phyloP scores from a whole-genome alignment of 2,797 vertebrate species.

The Cottoperca gobio region DNA sequence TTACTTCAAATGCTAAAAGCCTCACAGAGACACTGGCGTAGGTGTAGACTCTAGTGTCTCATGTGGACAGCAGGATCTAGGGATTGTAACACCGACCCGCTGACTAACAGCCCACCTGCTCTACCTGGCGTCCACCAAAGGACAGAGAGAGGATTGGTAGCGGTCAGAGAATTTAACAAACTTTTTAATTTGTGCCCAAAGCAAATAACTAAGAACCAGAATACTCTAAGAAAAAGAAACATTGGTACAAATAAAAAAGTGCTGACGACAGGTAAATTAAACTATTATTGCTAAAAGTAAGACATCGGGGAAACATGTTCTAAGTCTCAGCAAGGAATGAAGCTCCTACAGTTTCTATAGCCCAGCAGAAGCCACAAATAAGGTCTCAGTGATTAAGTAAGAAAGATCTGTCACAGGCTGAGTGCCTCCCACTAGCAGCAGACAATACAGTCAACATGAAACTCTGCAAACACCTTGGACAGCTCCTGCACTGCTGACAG shows the following conservation, averaged over 20 bases:
- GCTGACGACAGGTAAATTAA: background rate
- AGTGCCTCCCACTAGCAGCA: constrained; percentile 32
- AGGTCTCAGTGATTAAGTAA: constrained; percentile 51
- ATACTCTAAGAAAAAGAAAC: background rate
- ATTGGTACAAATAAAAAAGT: background rate
- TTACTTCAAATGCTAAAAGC: background rate
- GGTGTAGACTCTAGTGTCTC: background rate
- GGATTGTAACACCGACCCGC: background rate
- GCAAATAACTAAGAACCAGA: background rate
- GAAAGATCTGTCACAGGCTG: constrained; percentile 32
- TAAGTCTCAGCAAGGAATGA: constrained; percentile 13
- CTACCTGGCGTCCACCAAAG: background rate
- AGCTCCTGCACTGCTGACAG: constrained; percentile 39
- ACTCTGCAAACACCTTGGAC: constrained; percentile 47
- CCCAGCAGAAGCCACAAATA: constrained; percentile 28
- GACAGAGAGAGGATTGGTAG: constrained; percentile 6
- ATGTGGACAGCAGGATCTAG: background rate
- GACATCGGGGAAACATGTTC: constrained; percentile 9
- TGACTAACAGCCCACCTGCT: background rate
- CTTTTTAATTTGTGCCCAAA: background rate
- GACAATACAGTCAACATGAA: constrained; percentile 52
- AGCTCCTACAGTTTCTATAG: constrained; percentile 22
- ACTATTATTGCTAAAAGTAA: background rate
- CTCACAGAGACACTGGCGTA: background rate
- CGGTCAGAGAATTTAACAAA: constrained; percentile 6